Percentiles rank a stretch among this genome's conserved stretches.
phyloP scores from a whole-genome alignment of 2,113 vertebrate genomes.

The Marcusenius ussheri region DNA sequence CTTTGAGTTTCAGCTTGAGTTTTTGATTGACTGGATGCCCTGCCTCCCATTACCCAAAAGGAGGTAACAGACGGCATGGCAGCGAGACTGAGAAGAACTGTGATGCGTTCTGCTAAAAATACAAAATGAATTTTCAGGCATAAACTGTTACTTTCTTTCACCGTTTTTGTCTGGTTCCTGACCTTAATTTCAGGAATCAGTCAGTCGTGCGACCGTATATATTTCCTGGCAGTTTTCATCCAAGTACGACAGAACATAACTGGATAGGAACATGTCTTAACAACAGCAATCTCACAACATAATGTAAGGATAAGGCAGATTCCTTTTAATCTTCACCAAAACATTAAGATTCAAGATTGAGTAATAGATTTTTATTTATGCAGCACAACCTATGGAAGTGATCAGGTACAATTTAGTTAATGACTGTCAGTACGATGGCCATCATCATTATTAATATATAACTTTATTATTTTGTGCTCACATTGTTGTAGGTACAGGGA shows the following conservation, averaged over 20 bases:
- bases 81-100: neutral
- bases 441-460: neutral
- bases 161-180: neutral
- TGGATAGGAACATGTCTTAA: neutral
- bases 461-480: neutral
- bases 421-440: neutral
- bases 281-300: neutral
- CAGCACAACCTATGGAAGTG: neutral
- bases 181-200: neutral
- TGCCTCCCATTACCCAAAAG: neutral
- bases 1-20: conserved; percentile 5
- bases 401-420: neutral
- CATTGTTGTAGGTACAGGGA: neutral
- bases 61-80: neutral
- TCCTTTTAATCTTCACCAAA: neutral
- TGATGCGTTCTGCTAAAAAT: neutral
- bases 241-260: neutral
- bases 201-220: neutral
- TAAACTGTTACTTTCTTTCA: neutral
- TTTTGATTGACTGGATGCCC: conserved; percentile 2
- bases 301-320: neutral
- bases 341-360: neutral
- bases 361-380: neutral
- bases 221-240: neutral
- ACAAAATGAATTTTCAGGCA: no score